Base-by-base conservation (phyloP, 2,797 vertebrate genomes). In the Tapirus indicus region DNA sequence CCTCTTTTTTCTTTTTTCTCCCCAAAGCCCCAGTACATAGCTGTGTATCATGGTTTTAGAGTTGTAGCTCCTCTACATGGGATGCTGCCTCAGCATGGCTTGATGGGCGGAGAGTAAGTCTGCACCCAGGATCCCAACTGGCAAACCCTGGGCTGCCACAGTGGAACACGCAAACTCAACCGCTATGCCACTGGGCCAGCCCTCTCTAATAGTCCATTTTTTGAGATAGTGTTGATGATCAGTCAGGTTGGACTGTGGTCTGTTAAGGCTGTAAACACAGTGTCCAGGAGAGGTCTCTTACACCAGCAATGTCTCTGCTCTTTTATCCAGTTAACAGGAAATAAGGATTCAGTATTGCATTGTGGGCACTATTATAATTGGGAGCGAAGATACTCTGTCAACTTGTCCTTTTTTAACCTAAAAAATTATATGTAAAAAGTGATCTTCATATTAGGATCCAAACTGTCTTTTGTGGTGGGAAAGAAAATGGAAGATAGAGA, bases 401-500 rank as follows among this genome's bases (percentile, higher is more conserved):
- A 32, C 60, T 44, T 74, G 69, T 17, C 18, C 74, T 78, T 66
- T 62, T 80, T 95, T 69, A 90, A 58, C 11, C 16, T 75, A 80
- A 85, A 94, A 88, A 44, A 32, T 52, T 68, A 17, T 47, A 32
- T 7, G 35, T 87, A 87, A 82, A 82, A 87, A n/a, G 9, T 72
- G n/a, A 91, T 84, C 71, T 88, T 52, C 27, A 3, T 91, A 58
- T 71, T 93, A 77, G 25, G 68, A 64, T 77, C 16, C 54, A 87
- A 93, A 71, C 44, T 91, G 16, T 47, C 32, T 72, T 64, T 64
- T 71, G 47, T 83, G 32, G 38, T 78, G n/a, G 62, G 68, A 91
- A 83, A 56, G 38, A 88, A 91, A 91, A 72, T 49, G 18, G 17
- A 94, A 94, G 47, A 56, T n/a, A 93, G 64, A 79, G 17, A 77